Conservation (phyloP, 2,888 invertebrate genomes). For the Eurytoma californica region DNA sequence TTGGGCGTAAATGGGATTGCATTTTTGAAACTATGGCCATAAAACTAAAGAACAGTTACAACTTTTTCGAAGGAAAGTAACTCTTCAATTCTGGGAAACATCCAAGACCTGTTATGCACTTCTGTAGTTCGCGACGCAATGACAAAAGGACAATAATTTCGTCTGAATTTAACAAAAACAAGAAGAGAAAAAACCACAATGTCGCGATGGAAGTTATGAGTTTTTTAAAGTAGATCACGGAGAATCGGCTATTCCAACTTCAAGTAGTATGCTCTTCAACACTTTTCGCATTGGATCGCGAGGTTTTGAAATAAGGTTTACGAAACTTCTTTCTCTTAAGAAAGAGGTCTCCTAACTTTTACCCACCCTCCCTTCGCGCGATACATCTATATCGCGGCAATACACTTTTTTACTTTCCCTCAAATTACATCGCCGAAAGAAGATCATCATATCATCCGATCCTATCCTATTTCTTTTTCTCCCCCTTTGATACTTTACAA, state of each 20-base stretch:
- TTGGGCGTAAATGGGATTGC: no score
- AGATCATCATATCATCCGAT: no score
- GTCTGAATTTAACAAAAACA: not conserved
- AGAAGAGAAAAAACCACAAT: constrained; percentile 32
- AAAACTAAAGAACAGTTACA: no score
- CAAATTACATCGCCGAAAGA: no score
- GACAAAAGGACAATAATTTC: constrained; percentile 33
- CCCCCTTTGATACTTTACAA: no score
- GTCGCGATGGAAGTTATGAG: constrained; percentile 41
- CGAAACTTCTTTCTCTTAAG: constrained; percentile 32
- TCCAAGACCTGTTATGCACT: no score
- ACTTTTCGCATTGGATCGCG: constrained; percentile 35
- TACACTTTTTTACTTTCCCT: no score
- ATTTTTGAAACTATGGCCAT: no score
- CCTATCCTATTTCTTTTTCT: no score
- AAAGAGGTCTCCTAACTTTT: constrained; percentile 39
- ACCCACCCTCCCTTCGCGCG: not conserved
- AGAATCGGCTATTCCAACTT: constrained; percentile 44
- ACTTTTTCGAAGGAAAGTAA: no score
- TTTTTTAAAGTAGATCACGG: constrained; percentile 46
- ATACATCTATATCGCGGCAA: no score
- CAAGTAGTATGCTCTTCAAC: constrained; percentile 41
- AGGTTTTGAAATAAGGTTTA: constrained; percentile 47
- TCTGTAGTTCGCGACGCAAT: not conserved
- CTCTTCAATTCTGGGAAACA: no score